Conservation (phyloP, 2,797 vertebrate species). For the Macroramphosus scolopax region DNA sequence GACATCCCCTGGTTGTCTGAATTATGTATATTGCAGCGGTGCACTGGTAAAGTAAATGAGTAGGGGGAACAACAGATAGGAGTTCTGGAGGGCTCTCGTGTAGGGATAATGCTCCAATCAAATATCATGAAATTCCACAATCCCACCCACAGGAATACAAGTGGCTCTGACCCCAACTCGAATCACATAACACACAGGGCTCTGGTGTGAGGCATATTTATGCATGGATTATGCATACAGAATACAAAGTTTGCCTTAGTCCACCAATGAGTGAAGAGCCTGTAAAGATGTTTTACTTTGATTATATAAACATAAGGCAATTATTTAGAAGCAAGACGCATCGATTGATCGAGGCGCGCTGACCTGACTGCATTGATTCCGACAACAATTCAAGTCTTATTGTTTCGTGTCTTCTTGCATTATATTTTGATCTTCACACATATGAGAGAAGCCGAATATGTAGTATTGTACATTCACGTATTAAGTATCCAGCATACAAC, state of each 20-base stretch:
- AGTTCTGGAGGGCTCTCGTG: conserved; percentile 67
- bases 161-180: conserved; percentile 76
- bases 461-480: too few species aligned
- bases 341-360: conserved; percentile 42
- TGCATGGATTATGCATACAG: conserved; percentile 70
- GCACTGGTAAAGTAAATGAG: conserved; percentile 85
- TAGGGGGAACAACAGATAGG: conserved; percentile 79
- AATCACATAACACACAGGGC: conserved; percentile 69
- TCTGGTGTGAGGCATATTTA: conserved; percentile 65
- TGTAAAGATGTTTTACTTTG: conserved; percentile 67
- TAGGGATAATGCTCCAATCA: conserved; percentile 72
- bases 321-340: conserved; percentile 51
- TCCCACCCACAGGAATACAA: conserved; percentile 85
- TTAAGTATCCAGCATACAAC: too few species aligned
- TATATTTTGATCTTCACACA: too few species aligned
- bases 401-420: too few species aligned
- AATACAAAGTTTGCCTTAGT: conserved; percentile 58
- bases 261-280: conserved; percentile 47
- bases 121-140: conserved; percentile 74
- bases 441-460: too few species aligned
- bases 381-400: too few species aligned
- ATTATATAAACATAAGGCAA: conserved; percentile 61
- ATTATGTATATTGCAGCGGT: conserved; percentile 90
- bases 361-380: conserved; percentile 30
- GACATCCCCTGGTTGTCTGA: conserved; percentile 92